Base-by-base conservation (phyloP, 2,113 vertebrate species). In the Gobius niger region DNA sequence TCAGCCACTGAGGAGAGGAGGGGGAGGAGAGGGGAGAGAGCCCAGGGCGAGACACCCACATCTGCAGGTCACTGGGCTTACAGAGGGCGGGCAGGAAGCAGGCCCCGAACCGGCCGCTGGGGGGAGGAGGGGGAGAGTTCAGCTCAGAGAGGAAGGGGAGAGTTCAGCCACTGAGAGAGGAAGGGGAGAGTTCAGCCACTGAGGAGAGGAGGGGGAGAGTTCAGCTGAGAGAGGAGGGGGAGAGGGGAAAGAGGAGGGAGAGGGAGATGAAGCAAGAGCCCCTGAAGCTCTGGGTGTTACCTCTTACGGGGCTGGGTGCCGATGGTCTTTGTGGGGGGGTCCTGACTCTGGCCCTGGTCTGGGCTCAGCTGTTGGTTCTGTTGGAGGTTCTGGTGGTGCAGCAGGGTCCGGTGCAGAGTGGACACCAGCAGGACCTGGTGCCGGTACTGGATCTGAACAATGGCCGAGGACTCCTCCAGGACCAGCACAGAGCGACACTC, bases 1-100 rank as follows among this genome's bases (percentile, higher is more conserved):
- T 7, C 15, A 51, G 50, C 7, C 12, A 13, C 5, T 6, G 11
- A 3, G 13, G 47, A 5, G n/a, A 6, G n/a, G 49, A 16, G 15
- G 14, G 49, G 5, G 15, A 51, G 15, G n/a, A 9, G 5, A 7
- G 6, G 49, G 16, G 49, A 51, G 14, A 51, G 73, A 99, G 94
- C 41, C 96, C 96, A 7, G 98, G 96, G 67, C 96, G 93, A 4
- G 96, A 91, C 1, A 96, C 96, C 7, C 95, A 98, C 5, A 97
- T 69, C 2, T 94, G 95, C 9, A 98, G 90, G 62, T 97, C 96
- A 2, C 95, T 98, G 79, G 95, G 97, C 81, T 98, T 99, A 81
- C 98, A 96, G 0, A 99, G 93, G 12, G 94, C 96, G 4, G 96
- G 96, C 85, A 98, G 94, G 82, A 99, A 98, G 84, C 98, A 98